Conservation (phyloP, 2,888 invertebrate genomes). For the Orchestes rusci region DNA sequence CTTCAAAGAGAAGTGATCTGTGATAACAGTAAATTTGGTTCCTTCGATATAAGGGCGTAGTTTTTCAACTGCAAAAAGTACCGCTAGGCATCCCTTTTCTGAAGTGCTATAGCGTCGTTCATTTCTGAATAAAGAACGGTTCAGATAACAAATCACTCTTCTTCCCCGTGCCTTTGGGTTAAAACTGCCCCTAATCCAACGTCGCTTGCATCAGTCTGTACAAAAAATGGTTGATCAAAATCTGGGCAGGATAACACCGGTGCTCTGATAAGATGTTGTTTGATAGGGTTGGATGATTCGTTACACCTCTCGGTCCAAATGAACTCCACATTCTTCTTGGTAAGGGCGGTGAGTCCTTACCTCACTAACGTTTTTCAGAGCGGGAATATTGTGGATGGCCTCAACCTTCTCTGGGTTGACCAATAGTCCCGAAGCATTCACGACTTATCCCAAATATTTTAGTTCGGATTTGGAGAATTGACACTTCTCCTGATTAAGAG, state of each 20-base stretch:
- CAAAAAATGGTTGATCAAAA: neutral
- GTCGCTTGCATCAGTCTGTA: neutral
- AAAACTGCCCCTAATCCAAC: slow-evolving; percentile 8
- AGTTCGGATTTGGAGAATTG: slow-evolving; percentile 20
- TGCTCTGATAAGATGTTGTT: slow-evolving; percentile 1
- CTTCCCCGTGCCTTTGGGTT: slow-evolving; percentile 2
- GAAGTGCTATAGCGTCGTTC: slow-evolving; percentile 16
- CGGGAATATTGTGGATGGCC: slow-evolving; percentile 18
- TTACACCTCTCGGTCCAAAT: no score
- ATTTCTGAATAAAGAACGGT: slow-evolving; percentile 1
- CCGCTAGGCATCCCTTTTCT: slow-evolving; percentile 30
- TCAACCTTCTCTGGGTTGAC: slow-evolving; percentile 25
- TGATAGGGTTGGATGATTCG: slow-evolving; percentile 1
- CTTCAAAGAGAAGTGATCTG: slow-evolving; percentile 23
- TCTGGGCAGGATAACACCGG: slow-evolving; percentile 10
- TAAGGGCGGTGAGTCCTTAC: no score
- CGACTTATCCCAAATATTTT: slow-evolving; percentile 26
- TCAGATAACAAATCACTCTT: slow-evolving; percentile 7
- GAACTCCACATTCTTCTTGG: no score
- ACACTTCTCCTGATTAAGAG: slow-evolving; percentile 5
- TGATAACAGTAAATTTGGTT: slow-evolving; percentile 22
- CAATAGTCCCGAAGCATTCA: slow-evolving; percentile 16
- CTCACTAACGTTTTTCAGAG: slow-evolving; percentile 21
- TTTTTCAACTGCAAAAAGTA: slow-evolving; percentile 22
- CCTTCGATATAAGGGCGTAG: slow-evolving; percentile 27